phyloP scores from a whole-genome alignment of 2,888 invertebrate species.

The Luperina testacea region DNA sequence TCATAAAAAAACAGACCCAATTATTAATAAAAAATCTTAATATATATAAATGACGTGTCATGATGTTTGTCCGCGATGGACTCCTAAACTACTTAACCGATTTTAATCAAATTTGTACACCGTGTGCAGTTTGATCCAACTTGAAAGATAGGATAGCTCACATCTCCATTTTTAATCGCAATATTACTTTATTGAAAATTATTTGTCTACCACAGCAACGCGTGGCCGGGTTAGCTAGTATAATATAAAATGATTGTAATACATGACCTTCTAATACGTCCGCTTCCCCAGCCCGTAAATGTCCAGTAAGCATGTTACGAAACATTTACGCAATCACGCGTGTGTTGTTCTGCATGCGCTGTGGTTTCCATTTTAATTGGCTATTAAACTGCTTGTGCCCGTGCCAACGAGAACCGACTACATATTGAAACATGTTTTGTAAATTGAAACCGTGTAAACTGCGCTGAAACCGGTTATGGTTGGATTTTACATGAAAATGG shows the following conservation, averaged over 20 bases:
- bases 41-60: too few relatives aligned
- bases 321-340: slow-evolving; percentile 32
- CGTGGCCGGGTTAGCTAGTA: too few relatives aligned
- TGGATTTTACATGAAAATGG: not conserved
- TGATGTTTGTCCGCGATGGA: too few relatives aligned
- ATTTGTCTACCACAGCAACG: too few relatives aligned
- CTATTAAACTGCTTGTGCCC: slow-evolving; percentile 55
- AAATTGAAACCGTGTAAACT: slow-evolving; percentile 52
- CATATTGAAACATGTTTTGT: slow-evolving; percentile 33
- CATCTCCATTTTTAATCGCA: too few relatives aligned
- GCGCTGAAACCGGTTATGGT: not conserved
- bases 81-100: too few relatives aligned
- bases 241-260: too few relatives aligned
- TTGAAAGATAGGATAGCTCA: too few relatives aligned
- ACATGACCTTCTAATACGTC: not conserved
- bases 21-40: too few relatives aligned
- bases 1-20: not conserved
- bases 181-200: too few relatives aligned
- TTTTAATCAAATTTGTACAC: too few relatives aligned
- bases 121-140: too few relatives aligned
- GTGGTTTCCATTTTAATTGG: slow-evolving; percentile 58
- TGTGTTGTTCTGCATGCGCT: slow-evolving; percentile 24
- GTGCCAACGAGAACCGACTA: slow-evolving; percentile 47
- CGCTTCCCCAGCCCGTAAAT: not conserved
- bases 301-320: slow-evolving; percentile 1